Conservation (phyloP, 2,797 vertebrate genomes). For the Cynodonichthys magdalenae region DNA sequence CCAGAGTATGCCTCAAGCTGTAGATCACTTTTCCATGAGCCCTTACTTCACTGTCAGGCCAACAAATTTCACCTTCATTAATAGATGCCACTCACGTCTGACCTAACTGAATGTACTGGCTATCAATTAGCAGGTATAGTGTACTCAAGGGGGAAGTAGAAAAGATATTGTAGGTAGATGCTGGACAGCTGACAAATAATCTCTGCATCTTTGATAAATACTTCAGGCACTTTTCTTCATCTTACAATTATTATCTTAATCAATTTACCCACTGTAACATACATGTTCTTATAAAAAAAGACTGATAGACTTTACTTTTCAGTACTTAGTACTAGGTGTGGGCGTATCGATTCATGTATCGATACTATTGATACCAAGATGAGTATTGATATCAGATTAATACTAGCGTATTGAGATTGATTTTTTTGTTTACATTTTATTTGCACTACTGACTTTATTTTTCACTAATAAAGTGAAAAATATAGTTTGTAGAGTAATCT, state of each 20-base stretch:
- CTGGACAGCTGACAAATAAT: constrained; percentile 42
- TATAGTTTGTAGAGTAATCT: too few relatives aligned
- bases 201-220: constrained; percentile 1
- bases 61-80: constrained; percentile 75
- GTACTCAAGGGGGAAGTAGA: constrained; percentile 55
- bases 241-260: constrained; percentile 20
- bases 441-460: too few relatives aligned
- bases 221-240: constrained; percentile 8
- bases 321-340: too few relatives aligned
- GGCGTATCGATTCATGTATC: too few relatives aligned
- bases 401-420: too few relatives aligned
- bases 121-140: constrained; percentile 75
- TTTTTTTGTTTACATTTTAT: too few relatives aligned
- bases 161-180: constrained; percentile 39
- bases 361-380: too few relatives aligned
- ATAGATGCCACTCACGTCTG: constrained; percentile 77
- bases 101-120: constrained; percentile 75
- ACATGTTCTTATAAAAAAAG: neutral
- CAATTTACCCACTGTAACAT: constrained; percentile 11
- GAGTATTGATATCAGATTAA: too few relatives aligned
- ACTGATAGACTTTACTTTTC: too few relatives aligned
- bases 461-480: too few relatives aligned
- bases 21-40: constrained; percentile 65
- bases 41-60: constrained; percentile 71
- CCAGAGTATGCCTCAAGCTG: constrained; percentile 50